Percentiles rank a stretch among this genome's conserved stretches.
Conservation (phyloP, 2,797 vertebrate species). For the Echiichthys vipera region DNA sequence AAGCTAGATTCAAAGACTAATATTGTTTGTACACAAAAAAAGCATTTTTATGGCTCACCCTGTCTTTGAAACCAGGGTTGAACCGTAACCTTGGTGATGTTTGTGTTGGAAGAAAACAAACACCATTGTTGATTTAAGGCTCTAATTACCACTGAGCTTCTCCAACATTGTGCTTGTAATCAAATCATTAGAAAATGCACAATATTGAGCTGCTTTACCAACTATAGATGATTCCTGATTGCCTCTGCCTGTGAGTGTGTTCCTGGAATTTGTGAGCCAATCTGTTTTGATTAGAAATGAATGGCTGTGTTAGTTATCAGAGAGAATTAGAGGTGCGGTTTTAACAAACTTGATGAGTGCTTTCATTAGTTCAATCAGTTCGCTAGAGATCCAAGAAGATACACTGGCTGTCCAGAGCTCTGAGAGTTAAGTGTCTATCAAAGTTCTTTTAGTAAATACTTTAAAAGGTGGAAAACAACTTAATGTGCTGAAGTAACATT, state of each 20-base stretch:
- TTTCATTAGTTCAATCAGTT: conserved; percentile 62
- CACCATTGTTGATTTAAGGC: conserved; percentile 34
- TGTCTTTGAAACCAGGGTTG: conserved; percentile 13
- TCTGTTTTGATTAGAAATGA: conserved; percentile 67
- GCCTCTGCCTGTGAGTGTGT: conserved; percentile 17
- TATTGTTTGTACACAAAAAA: conserved; percentile 5
- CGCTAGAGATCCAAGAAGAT: conserved; percentile 42
- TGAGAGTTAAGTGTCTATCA: conserved; percentile 9
- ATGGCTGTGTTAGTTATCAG: conserved; percentile 48
- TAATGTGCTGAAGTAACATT: conserved; percentile 28
- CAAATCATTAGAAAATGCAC: conserved; percentile 52
- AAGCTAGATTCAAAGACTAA: conserved; percentile 39
- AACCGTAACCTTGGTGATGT: conserved; percentile 10
- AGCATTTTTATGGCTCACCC: neutral
- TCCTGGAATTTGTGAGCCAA: conserved; percentile 46
- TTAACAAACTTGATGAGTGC: conserved; percentile 65
- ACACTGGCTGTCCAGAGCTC: conserved; percentile 15
- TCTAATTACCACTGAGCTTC: conserved; percentile 60
- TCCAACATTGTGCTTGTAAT: conserved; percentile 47
- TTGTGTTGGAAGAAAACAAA: conserved; percentile 49
- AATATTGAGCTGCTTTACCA: conserved; percentile 42
- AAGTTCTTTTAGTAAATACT: neutral
- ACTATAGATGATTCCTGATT: conserved; percentile 51
- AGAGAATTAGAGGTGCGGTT: conserved; percentile 39
- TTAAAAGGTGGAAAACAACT: conserved; percentile 20